phyloP scores from a whole-genome alignment of 2,888 invertebrate genomes.

The Ethmia dodecea region DNA sequence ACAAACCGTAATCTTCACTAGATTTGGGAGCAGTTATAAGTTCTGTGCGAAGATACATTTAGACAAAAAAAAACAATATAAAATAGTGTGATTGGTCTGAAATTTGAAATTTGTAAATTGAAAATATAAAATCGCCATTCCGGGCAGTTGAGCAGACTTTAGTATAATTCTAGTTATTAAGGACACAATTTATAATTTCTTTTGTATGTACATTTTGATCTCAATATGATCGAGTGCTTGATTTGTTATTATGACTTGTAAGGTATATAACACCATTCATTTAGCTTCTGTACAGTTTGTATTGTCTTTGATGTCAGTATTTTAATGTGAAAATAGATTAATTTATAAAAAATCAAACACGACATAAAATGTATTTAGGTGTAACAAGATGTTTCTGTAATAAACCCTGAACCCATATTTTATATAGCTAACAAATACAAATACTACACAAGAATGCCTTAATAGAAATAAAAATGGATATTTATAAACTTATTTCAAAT shows the following conservation, averaged over 20 bases:
- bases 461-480: constrained; percentile 19
- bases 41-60: too few relatives aligned
- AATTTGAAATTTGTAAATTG: too few relatives aligned
- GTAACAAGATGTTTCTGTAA: constrained; percentile 14
- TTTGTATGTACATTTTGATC: constrained; percentile 75
- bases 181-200: constrained; percentile 36
- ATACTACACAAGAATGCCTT: constrained; percentile 47
- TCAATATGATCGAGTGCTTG: constrained; percentile 72
- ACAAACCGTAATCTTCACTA: too few relatives aligned
- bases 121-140: too few relatives aligned
- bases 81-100: too few relatives aligned
- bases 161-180: constrained; percentile 30
- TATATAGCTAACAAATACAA: constrained; percentile 18
- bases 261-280: constrained; percentile 75
- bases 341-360: neutral
- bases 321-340: constrained; percentile 18
- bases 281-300: constrained; percentile 73
- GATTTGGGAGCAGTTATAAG: too few relatives aligned
- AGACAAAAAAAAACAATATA: too few relatives aligned
- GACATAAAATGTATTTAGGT: neutral
- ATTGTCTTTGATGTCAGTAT: constrained; percentile 55
- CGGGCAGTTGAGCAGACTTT: too few relatives aligned
- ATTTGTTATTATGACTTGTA: constrained; percentile 59
- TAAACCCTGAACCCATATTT: constrained; percentile 11
- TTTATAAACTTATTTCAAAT: neutral